phyloP scores from a whole-genome alignment of 2,888 invertebrate genomes.

The Athalia circularis region DNA sequence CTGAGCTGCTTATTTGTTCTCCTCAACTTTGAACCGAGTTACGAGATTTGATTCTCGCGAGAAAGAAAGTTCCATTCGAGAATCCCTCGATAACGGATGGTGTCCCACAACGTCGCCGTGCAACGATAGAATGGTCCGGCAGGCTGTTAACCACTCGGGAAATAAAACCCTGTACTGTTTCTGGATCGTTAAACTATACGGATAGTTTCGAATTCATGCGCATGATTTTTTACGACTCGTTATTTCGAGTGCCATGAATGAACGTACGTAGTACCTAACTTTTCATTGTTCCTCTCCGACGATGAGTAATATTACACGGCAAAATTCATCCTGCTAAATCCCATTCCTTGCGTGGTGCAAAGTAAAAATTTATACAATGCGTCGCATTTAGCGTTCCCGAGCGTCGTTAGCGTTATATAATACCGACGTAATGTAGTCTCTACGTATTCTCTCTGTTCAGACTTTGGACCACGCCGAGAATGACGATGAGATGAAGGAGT shows the following conservation, averaged over 20 bases:
- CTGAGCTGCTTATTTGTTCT: conserved; percentile 28
- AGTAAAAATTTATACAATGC: not conserved
- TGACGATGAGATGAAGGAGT: not conserved
- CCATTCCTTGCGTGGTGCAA: not conserved
- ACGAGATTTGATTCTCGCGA: conserved; percentile 21
- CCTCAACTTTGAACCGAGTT: conserved; percentile 16
- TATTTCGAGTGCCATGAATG: not conserved
- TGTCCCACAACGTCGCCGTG: too few relatives aligned
- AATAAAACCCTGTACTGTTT: not conserved
- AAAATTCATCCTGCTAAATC: conserved; percentile 18
- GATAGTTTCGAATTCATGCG: not conserved
- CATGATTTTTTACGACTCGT: not conserved
- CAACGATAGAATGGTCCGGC: not conserved
- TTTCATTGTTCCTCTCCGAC: conserved; percentile 28
- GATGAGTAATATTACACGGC: not conserved
- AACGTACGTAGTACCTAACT: not conserved
- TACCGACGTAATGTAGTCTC: conserved; percentile 8
- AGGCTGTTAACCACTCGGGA: not conserved
- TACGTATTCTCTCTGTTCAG: not conserved
- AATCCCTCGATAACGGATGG: not conserved
- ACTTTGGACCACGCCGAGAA: not conserved
- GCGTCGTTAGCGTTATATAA: conserved; percentile 25
- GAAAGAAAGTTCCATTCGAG: conserved; percentile 16
- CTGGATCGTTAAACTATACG: conserved; percentile 17
- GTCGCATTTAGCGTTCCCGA: not conserved